Conservation (phyloP, 2,113 vertebrate genomes). For the Bos javanicus region DNA sequence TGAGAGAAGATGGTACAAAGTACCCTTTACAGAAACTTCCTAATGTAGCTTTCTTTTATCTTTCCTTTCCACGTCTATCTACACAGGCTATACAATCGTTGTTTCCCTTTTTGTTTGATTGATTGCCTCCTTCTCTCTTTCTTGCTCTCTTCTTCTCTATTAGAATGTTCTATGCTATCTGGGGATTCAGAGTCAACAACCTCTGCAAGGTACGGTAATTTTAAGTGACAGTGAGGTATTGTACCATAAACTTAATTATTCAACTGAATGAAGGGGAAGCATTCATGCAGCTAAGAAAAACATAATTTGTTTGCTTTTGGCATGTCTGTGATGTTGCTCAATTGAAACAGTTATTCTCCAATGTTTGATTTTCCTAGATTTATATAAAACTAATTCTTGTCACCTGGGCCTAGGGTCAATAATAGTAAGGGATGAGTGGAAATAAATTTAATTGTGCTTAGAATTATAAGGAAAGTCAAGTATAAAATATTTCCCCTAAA, state of each 20-base stretch:
- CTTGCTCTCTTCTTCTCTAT: neutral
- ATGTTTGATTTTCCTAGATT: neutral
- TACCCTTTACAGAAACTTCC: neutral
- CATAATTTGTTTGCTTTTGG: neutral
- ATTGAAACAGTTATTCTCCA: neutral
- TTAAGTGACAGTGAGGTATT: neutral
- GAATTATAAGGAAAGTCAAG: neutral
- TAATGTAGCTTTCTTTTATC: neutral
- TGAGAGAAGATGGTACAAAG: neutral
- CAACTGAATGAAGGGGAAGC: neutral
- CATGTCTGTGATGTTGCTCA: neutral
- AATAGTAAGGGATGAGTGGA: neutral
- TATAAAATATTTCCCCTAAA: neutral
- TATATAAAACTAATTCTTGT: neutral
- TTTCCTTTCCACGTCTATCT: neutral
- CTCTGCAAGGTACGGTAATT: neutral
- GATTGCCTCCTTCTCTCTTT: neutral
- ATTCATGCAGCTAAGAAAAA: neutral
- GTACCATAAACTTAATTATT: neutral
- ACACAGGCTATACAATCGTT: neutral
- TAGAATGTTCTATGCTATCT: neutral
- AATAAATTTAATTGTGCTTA: neutral
- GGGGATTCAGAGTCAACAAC: neutral
- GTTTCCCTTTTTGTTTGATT: neutral
- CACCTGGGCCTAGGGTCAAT: neutral